Conservation (phyloP, 1,140 invertebrate species). For the Steinernema feltiae region DNA sequence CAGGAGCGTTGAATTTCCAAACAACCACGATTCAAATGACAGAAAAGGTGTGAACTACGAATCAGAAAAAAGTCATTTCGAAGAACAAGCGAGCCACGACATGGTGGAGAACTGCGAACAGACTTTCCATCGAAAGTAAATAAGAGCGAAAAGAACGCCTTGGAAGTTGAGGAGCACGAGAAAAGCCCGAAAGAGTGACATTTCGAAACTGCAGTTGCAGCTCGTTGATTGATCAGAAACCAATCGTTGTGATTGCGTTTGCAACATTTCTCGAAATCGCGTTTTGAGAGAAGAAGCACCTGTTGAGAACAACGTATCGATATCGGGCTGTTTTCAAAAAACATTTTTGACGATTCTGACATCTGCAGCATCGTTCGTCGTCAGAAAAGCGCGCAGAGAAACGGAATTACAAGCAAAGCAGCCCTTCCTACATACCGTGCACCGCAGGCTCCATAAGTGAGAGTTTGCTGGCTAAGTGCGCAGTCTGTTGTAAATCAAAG, state of each 20-base stretch:
- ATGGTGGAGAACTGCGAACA: no score
- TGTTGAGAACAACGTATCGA: conserved; percentile 2
- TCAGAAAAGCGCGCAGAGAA: not conserved
- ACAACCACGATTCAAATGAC: no score
- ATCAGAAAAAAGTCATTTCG: no score
- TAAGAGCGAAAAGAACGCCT: not conserved
- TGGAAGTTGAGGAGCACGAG: not conserved
- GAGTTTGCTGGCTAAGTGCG: no score
- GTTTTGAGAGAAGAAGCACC: not conserved
- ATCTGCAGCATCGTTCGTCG: not conserved
- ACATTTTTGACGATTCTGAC: conserved; percentile 6
- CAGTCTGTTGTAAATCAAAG: no score
- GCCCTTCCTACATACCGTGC: no score
- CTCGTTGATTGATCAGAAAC: no score
- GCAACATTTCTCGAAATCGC: not conserved
- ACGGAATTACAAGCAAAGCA: no score
- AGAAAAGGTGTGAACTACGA: no score
- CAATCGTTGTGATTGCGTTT: not conserved
- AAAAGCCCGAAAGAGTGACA: not conserved
- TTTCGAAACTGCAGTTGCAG: not conserved
- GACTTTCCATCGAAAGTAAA: not conserved
- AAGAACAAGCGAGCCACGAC: no score
- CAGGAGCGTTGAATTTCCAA: no score
- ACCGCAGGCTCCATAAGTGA: no score
- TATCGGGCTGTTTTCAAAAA: not conserved